These are phyloP conservation scores for Halyomorpha halys DNA, from an alignment of 1,140 invertebrate genomes.

Conservation along the genomic window DNA sequence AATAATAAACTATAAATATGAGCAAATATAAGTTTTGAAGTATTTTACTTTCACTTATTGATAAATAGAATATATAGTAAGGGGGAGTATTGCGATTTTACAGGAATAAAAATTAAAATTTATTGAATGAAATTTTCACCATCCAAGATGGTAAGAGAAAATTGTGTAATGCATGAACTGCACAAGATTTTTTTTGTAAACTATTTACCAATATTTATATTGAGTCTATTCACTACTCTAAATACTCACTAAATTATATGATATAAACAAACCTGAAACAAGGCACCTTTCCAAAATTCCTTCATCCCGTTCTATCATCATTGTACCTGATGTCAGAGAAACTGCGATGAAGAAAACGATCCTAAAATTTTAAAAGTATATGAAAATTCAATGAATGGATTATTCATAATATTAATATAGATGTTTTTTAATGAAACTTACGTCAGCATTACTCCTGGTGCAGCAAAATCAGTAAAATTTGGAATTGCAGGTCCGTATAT, in stretches of 20 bases:
- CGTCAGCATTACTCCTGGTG: constrained; percentile 88
- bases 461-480: constrained; percentile 90
- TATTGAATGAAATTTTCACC: too few relatives aligned
- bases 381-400: constrained; percentile 11
- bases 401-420: not conserved
- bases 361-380: constrained; percentile 41
- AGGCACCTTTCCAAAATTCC: constrained; percentile 80
- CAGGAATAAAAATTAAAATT: too few relatives aligned
- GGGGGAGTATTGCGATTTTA: too few relatives aligned
- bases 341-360: constrained; percentile 90
- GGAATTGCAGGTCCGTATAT: constrained; percentile 79
- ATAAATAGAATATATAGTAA: too few relatives aligned
- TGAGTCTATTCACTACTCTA: too few relatives aligned
- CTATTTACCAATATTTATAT: too few relatives aligned
- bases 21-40: too few relatives aligned
- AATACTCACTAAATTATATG: not conserved
- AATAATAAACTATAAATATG: too few relatives aligned
- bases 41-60: too few relatives aligned
- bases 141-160: too few relatives aligned
- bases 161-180: too few relatives aligned
- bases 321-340: constrained; percentile 80
- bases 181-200: too few relatives aligned
- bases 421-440: constrained; percentile 40
- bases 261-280: constrained; percentile 46
- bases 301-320: constrained; percentile 81